Conservation (phyloP, 2,797 vertebrate genomes). For the Fistularia commersonii region DNA sequence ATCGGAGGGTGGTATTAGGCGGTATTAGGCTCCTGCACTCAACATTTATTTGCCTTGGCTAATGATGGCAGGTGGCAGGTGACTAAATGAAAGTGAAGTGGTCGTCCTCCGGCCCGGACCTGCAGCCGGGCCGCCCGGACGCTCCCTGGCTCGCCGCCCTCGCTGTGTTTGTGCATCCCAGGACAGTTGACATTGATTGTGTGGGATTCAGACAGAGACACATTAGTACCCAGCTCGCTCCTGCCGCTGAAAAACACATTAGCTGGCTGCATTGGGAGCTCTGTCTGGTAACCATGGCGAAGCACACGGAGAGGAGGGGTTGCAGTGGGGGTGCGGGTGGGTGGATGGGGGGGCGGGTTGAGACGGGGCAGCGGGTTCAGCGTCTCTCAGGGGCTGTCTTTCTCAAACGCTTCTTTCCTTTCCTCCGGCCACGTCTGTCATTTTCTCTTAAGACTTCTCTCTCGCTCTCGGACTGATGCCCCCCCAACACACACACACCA, state of each 20-base stretch:
- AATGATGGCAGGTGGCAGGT: slow-evolving; percentile 8
- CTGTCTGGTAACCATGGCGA: slow-evolving; percentile 79
- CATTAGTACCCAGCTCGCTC: slow-evolving; percentile 72
- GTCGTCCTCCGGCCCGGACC: slow-evolving; percentile 21
- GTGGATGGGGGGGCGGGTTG: slow-evolving; percentile 38
- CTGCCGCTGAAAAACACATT: slow-evolving; percentile 76
- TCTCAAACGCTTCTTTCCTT: slow-evolving; percentile 57
- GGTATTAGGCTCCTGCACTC: slow-evolving; percentile 2
- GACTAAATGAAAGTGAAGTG: slow-evolving; percentile 30
- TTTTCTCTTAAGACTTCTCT: slow-evolving; percentile 54
- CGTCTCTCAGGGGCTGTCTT: slow-evolving; percentile 61
- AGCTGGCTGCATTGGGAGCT: slow-evolving; percentile 73
- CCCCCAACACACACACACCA: slow-evolving; percentile 8
- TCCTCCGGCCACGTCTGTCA: slow-evolving; percentile 63
- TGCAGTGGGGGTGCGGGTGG: slow-evolving; percentile 2
- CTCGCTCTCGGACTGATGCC: slow-evolving; percentile 31
- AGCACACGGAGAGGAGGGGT: slow-evolving; percentile 54
- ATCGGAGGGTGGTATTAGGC: slow-evolving; percentile 3
- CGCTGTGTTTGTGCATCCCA: slow-evolving; percentile 65
- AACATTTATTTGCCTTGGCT: slow-evolving; percentile 2
- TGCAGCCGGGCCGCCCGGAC: slow-evolving; percentile 45
- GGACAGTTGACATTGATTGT: slow-evolving; percentile 74
- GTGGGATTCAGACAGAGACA: slow-evolving; percentile 69
- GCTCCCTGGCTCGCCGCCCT: slow-evolving; percentile 48
- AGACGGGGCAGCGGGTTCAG: slow-evolving; percentile 69